A percentile compares a stretch with the other conserved stretches of the same genome.
phyloP scores from a whole-genome alignment of 30 jellyfish, hydroid and myxozoan genomes.

The Chrysaora quinquecirrha region DNA sequence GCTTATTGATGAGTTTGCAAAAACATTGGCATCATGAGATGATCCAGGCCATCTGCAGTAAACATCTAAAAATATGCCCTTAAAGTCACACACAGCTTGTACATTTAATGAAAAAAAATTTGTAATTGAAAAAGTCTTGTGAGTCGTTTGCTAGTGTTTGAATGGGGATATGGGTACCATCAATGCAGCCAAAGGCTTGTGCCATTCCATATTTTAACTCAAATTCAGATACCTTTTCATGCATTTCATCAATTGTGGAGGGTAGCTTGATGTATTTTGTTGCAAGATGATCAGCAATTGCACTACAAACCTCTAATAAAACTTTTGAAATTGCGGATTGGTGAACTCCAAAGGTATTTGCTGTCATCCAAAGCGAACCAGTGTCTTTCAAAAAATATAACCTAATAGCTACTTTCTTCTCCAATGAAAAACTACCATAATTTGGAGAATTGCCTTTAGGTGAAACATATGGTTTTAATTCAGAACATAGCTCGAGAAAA shows the following conservation, averaged over 20 bases:
- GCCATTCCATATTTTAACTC: background rate
- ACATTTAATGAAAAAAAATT: background rate
- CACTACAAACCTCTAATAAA: no score
- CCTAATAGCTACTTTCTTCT: no score
- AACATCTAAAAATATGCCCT: background rate
- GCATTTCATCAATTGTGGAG: background rate
- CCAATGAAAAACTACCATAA: no score
- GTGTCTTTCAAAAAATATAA: no score
- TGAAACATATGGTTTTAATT: no score
- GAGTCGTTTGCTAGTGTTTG: background rate
- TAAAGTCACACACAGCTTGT: background rate
- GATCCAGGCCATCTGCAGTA: constrained; percentile 1
- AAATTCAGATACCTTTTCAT: background rate
- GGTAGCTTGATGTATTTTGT: background rate
- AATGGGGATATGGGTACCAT: constrained; percentile 4
- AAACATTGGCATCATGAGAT: background rate
- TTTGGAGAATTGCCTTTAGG: no score
- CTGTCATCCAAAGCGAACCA: no score
- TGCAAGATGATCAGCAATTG: background rate
- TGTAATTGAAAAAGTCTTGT: background rate
- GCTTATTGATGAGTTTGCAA: background rate
- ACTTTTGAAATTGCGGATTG: no score
- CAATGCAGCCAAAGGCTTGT: constrained; percentile 3
- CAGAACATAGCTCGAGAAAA: no score
- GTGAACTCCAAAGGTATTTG: no score